Percentiles rank a stretch among this genome's conserved stretches.
phyloP scores from a whole-genome alignment of 1,140 invertebrate species.

The Drosophila grimshawi region DNA sequence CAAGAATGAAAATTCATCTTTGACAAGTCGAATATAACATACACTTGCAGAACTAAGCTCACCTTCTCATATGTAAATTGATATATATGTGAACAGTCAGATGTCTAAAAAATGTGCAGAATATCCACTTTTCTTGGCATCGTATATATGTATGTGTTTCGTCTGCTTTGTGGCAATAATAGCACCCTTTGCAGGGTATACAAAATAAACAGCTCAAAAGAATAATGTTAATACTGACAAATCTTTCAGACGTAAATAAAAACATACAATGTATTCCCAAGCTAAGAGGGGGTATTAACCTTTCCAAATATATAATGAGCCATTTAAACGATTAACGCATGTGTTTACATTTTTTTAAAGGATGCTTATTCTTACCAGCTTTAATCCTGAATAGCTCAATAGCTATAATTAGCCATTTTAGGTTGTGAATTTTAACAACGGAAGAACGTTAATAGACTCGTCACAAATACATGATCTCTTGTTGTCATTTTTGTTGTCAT shows the following conservation, averaged over 20 bases:
- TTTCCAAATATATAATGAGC: conserved; percentile 42
- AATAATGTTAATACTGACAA: conserved; percentile 56
- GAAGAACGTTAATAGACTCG: conserved; percentile 60
- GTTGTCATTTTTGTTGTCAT: conserved; percentile 21
- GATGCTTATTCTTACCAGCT: neutral
- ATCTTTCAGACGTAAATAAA: conserved; percentile 66
- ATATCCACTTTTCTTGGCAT: too few relatives aligned
- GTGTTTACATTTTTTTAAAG: neutral
- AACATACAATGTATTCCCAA: conserved; percentile 44
- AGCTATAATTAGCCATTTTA: neutral
- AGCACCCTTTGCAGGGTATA: neutral
- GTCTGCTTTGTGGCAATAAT: neutral
- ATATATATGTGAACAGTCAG: too few relatives aligned
- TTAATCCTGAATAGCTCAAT: neutral
- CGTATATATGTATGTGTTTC: too few relatives aligned
- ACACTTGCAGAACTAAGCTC: neutral
- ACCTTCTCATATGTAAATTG: neutral
- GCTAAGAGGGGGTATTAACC: conserved; percentile 62
- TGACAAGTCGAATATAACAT: too few relatives aligned
- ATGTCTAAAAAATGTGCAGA: too few relatives aligned
- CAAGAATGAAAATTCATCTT: conserved; percentile 10
- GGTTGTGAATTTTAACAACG: conserved; percentile 9
- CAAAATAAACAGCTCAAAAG: conserved; percentile 34
- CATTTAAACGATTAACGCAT: neutral
- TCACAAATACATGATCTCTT: conserved; percentile 39